phyloP scores from a whole-genome alignment of 30 jellyfish, hydroid and myxozoan species.

The Mastigias papua region DNA sequence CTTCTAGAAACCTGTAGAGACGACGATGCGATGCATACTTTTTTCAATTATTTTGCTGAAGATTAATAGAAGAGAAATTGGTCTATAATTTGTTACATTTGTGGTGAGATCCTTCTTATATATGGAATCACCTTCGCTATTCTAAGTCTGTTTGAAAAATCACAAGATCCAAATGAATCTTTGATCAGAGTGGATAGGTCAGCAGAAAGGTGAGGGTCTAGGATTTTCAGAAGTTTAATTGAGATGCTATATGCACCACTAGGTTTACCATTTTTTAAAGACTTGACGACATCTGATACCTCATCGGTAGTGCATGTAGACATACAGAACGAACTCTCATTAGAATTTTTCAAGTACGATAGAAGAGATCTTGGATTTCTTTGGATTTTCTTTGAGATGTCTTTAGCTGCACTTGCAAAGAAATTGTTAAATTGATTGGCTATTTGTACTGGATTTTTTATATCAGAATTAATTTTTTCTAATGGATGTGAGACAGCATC shows the following conservation, averaged over 20 bases:
- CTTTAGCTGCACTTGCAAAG: slow-evolving; percentile 14
- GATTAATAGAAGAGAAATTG: too few relatives aligned
- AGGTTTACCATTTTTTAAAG: not conserved
- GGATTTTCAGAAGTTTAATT: not conserved
- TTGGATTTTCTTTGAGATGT: slow-evolving; percentile 3
- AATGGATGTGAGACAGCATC: not conserved
- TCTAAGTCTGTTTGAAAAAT: too few relatives aligned
- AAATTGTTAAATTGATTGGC: slow-evolving; percentile 25
- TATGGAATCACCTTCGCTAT: too few relatives aligned
- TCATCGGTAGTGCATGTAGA: slow-evolving; percentile 13
- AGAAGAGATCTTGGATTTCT: slow-evolving; percentile 33
- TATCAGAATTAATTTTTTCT: not conserved
- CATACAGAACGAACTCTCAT: not conserved
- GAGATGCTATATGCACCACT: too few relatives aligned
- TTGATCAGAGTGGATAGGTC: too few relatives aligned
- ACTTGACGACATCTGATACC: not conserved
- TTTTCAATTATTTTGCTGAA: too few relatives aligned
- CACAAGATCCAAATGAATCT: too few relatives aligned
- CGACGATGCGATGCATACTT: too few relatives aligned
- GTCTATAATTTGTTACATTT: too few relatives aligned
- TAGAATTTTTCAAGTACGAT: not conserved
- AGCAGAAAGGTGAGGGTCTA: slow-evolving; percentile 6
- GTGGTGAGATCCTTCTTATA: too few relatives aligned
- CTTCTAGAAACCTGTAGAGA: too few relatives aligned
- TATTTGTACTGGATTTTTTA: slow-evolving; percentile 9